These are phyloP conservation scores for Numenius arquata DNA, from an alignment of 2,113 vertebrate species.

Conservation along the genomic window DNA sequence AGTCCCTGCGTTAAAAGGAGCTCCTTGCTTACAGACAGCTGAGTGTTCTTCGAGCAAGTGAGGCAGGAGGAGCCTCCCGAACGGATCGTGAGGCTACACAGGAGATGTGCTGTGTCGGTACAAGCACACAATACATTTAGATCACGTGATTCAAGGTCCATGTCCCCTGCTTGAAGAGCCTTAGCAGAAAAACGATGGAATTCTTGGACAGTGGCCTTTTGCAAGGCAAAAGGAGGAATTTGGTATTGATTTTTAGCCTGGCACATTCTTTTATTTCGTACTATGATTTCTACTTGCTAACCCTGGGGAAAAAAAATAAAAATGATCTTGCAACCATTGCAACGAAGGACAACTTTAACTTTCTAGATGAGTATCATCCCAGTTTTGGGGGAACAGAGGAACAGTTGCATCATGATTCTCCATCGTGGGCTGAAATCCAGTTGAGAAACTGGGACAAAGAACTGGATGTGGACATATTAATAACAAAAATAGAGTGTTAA, in stretches of 20 bases:
- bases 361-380: neutral
- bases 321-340: neutral
- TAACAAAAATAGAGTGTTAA: neutral
- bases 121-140: neutral
- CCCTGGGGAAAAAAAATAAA: neutral
- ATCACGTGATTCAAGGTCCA: neutral
- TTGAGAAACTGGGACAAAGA: neutral
- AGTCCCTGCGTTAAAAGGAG: no score
- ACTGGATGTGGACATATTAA: neutral
- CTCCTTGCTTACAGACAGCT: neutral
- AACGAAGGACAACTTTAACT: neutral
- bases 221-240: neutral
- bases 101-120: no score
- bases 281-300: neutral
- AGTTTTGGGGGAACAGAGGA: neutral
- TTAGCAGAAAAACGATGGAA: neutral
- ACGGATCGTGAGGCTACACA: accelerated
- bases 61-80: neutral
- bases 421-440: neutral
- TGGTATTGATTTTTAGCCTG: neutral
- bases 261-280: neutral
- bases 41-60: neutral
- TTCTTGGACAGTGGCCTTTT: neutral
- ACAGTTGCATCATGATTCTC: neutral
- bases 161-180: accelerated